A percentile compares a stretch with the other conserved stretches of the same genome.
Evolutionary conservation across 2,888 invertebrate species (phyloP).

Genomic region (Leucophenga montana): DNA sequence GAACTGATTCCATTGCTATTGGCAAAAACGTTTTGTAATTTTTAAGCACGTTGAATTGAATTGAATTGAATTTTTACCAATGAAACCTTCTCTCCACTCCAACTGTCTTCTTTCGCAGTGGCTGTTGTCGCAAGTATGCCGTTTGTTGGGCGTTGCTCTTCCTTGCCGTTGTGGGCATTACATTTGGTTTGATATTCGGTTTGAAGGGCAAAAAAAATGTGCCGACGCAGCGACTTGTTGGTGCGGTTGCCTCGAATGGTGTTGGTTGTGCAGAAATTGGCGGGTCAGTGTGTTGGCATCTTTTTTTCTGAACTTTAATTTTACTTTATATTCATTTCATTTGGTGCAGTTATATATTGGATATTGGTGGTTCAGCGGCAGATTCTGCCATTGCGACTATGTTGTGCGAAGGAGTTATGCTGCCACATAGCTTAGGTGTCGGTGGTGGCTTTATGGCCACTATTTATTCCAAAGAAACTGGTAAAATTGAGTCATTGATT

Average conservation of each 20-base stretch:
- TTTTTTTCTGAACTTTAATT: too few species aligned
- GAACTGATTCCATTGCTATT: too few species aligned
- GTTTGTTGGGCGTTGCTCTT: conserved; percentile 56
- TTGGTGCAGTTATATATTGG: conserved; percentile 77
- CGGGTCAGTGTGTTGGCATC: conserved; percentile 71
- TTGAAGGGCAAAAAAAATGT: conserved; percentile 35
- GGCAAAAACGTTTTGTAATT: too few species aligned
- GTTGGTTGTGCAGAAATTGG: conserved; percentile 83
- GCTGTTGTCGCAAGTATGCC: conserved; percentile 30
- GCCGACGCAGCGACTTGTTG: conserved; percentile 46
- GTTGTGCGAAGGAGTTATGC: conserved; percentile 88
- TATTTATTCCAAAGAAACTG: conserved; percentile 80
- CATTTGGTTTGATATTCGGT: conserved; percentile 60
- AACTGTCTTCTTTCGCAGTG: background rate
- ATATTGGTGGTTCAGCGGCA: conserved; percentile 83
- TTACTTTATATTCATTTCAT: background rate
- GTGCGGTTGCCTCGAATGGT: conserved; percentile 83
- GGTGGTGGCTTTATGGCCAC: conserved; percentile 93
- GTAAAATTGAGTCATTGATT: conserved; percentile 78
- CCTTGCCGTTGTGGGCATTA: conserved; percentile 54
- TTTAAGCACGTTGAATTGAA: too few species aligned
- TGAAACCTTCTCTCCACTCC: too few species aligned
- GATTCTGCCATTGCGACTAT: conserved; percentile 90
- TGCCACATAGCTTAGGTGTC: conserved; percentile 88
- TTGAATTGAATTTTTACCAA: too few species aligned